phyloP scores from a whole-genome alignment of 1,140 invertebrate species.

The Drosophila lini region DNA sequence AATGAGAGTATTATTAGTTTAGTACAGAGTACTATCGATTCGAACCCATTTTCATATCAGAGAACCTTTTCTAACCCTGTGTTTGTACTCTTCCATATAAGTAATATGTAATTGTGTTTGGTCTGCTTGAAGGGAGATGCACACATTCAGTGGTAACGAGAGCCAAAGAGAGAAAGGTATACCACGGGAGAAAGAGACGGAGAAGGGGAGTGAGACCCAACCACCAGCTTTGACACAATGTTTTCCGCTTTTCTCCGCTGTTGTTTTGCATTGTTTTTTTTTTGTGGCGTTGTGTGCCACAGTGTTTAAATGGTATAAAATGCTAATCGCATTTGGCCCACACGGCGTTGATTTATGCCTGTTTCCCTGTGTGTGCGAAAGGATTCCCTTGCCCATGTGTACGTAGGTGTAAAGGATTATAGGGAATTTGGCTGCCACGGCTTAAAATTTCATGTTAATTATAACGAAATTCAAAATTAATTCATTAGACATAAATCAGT shows the following conservation, averaged over 20 bases:
- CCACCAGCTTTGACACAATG: conserved; percentile 40
- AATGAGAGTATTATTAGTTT: background rate
- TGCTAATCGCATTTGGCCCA: conserved; percentile 79
- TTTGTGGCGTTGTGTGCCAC: conserved; percentile 33
- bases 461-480: conserved; percentile 65
- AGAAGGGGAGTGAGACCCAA: background rate
- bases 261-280: conserved; percentile 42
- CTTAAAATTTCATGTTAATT: conserved; percentile 68
- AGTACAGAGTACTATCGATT: conserved; percentile 4
- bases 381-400: conserved; percentile 16
- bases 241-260: conserved; percentile 38
- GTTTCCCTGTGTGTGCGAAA: conserved; percentile 4
- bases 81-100: conserved; percentile 12
- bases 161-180: conserved; percentile 6
- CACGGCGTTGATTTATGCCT: conserved; percentile 53
- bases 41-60: background rate
- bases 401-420: conserved; percentile 27
- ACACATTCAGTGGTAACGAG: conserved; percentile 29
- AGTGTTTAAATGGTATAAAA: conserved; percentile 76
- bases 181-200: background rate
- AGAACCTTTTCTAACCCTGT: conserved; percentile 18
- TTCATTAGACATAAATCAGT: conserved; percentile 71
- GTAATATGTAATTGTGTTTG: conserved; percentile 47
- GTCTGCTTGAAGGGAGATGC: conserved; percentile 44
- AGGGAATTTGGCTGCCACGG: conserved; percentile 19